These are phyloP conservation scores for Botia kubotai DNA, from an alignment of 2,797 vertebrate genomes.

Conservation along the genomic window DNA sequence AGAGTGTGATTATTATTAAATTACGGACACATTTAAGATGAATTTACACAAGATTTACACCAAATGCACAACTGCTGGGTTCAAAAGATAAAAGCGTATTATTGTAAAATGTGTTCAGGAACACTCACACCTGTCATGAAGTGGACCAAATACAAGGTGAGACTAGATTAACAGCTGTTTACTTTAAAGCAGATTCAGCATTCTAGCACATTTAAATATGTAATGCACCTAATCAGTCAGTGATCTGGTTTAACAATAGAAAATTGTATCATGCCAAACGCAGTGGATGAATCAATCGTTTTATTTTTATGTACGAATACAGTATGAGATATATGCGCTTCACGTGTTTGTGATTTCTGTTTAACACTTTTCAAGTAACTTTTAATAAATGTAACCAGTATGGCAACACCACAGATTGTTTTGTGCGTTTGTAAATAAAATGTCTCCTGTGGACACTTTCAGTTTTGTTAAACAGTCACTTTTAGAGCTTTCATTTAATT, in stretches of 20 bases:
- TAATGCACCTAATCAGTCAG: conserved; percentile 40
- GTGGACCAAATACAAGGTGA: conserved; percentile 47
- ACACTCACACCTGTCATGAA: conserved; percentile 16
- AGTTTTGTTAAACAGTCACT: not conserved
- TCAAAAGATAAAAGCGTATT: conserved; percentile 7
- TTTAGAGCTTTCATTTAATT: not conserved
- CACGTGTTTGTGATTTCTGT: conserved; percentile 58
- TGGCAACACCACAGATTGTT: conserved; percentile 35
- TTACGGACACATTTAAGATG: conserved; percentile 47
- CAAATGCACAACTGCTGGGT: conserved; percentile 3
- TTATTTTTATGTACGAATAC: conserved; percentile 39
- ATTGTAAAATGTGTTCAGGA: conserved; percentile 1
- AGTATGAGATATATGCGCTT: conserved; percentile 48
- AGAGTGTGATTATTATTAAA: conserved; percentile 22
- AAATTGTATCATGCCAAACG: conserved; percentile 52
- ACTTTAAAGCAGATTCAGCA: conserved; percentile 23
- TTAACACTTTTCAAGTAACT: conserved; percentile 58
- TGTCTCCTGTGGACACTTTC: not conserved
- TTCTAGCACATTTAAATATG: conserved; percentile 22
- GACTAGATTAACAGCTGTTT: conserved; percentile 7
- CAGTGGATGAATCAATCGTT: conserved; percentile 47
- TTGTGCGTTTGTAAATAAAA: not conserved
- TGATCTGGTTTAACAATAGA: conserved; percentile 47
- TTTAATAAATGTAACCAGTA: conserved; percentile 64
- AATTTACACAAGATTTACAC: not conserved